phyloP scores from a whole-genome alignment of 2,888 invertebrate genomes.

The Ceratothoa steindachneri region DNA sequence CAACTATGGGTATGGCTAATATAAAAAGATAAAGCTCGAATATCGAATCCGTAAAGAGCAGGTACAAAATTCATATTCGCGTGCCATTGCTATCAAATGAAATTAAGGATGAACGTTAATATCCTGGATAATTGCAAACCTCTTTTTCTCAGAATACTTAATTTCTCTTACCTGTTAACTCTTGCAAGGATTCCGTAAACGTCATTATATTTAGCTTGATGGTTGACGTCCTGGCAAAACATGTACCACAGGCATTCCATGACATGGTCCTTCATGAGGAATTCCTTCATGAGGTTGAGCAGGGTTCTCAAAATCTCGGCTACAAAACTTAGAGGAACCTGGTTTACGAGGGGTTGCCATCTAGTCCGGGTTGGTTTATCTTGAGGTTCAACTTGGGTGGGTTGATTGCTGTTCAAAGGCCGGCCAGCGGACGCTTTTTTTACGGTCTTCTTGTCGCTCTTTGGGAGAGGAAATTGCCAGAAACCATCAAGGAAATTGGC shows the following conservation, averaged over 20 bases:
- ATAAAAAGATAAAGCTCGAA: too few relatives aligned
- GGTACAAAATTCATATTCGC: too few relatives aligned
- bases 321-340: constrained; percentile 41
- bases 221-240: constrained; percentile 47
- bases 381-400: background rate
- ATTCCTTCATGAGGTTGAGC: constrained; percentile 45
- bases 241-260: constrained; percentile 48
- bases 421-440: constrained; percentile 13
- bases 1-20: too few relatives aligned
- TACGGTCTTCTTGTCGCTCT: background rate
- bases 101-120: background rate
- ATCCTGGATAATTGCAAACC: background rate
- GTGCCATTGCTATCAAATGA: background rate
- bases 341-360: constrained; percentile 44
- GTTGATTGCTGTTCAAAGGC: background rate
- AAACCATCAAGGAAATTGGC: constrained; percentile 35
- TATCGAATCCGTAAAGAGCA: too few relatives aligned
- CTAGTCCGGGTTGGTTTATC: background rate
- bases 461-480: background rate
- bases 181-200: constrained; percentile 39
- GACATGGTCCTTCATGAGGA: constrained; percentile 45
- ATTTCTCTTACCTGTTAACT: constrained; percentile 45
- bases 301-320: constrained; percentile 44
- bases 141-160: too few relatives aligned
- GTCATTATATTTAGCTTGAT: constrained; percentile 43